Base-by-base conservation (phyloP, 2,113 vertebrate genomes). In the Penelope pileata region DNA sequence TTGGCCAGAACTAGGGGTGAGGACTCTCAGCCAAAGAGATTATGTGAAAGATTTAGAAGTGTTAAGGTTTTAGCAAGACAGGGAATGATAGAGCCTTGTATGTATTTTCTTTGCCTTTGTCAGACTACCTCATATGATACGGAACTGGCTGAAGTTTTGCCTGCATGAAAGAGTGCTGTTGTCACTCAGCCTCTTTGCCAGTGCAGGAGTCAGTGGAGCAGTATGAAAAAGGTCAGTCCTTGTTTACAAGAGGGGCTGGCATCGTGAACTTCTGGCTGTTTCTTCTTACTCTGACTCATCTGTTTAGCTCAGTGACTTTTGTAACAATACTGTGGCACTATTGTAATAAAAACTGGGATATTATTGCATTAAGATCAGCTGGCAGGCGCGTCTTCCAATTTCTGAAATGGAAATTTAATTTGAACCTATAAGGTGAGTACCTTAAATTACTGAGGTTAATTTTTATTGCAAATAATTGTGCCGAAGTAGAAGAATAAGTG, bases 361-460 rank as follows among this genome's bases (percentile, higher is more conserved):
- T 32, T 70, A 36, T 42, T 68, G 10, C 8, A n/a, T 6, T 69
- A 72, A 66, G 12, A 59, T 90, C 42, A 84, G 10, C 30, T 78
- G 54, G 13, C 17, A 78, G 15, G 5, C 38, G 12, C 43, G 27
- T 48, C 42, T 86, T 42, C 26, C 29, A 69, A 4, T 8, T 69
- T 19, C 27, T 58, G 48, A 79, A 85, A 51, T 34, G 4, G 10
- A 22, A 63, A 50, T 6, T 72, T 40, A 5, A 19, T n/a, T 19
- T 17, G 13, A 70, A 67, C 0, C 1, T 40, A 58, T 4, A 66
- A 59, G 5, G 1, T 78, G 24, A 93, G 29, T 6, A 84, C 0
- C 13, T 91, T 59, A 56, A 22, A 36, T 12, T 51, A 5, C 32
- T n/a, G 87, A 67, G 15, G 6, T 12, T 54, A 40, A 26, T 2